Percentiles rank a stretch among this genome's conserved stretches.
Conservation (phyloP, 2,113 vertebrate genomes). For the Toxostoma redivivum region DNA sequence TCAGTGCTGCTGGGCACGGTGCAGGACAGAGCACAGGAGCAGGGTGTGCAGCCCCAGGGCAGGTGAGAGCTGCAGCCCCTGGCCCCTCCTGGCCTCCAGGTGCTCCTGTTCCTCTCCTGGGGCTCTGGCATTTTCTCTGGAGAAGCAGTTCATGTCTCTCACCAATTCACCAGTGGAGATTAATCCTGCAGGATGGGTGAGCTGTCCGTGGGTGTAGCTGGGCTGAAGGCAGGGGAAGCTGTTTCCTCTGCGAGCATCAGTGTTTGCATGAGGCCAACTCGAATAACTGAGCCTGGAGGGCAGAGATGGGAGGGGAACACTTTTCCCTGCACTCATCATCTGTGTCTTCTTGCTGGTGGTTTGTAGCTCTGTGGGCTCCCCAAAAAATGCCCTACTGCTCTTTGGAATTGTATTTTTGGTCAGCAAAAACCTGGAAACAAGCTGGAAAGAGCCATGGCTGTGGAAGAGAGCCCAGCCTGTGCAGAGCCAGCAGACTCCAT, state of each 20-base stretch:
- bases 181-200: neutral
- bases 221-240: neutral
- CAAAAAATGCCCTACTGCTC: neutral
- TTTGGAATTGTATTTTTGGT: neutral
- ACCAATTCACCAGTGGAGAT: rapidly evolving
- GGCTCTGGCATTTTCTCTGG: neutral
- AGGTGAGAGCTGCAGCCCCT: neutral
- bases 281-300: neutral
- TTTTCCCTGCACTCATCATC: rapidly evolving
- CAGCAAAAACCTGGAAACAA: neutral
- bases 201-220: neutral
- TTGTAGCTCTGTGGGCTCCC: neutral
- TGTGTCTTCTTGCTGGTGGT: neutral
- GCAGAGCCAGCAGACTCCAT: rapidly evolving
- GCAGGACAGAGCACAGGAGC: neutral
- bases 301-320: neutral
- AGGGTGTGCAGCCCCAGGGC: neutral
- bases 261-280: rapidly evolving
- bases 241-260: rapidly evolving
- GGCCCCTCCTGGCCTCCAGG: rapidly evolving
- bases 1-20: rapidly evolving
- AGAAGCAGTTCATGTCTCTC: rapidly evolving
- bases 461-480: rapidly evolving
- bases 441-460: neutral
- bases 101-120: rapidly evolving